Conservation (phyloP, 2,888 invertebrate species). For the Andrena marginata region DNA sequence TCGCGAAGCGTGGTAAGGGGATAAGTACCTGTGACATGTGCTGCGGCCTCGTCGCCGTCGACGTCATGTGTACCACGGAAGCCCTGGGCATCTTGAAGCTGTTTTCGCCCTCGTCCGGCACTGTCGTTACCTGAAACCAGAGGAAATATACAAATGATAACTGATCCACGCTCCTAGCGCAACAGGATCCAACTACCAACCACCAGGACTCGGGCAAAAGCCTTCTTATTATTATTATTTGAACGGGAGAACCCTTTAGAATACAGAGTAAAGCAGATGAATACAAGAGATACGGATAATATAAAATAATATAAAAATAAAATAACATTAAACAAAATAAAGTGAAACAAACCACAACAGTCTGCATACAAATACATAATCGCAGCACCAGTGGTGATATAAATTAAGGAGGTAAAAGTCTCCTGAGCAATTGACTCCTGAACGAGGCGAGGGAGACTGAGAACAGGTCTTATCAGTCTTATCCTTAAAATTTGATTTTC, state of each 20-base stretch:
- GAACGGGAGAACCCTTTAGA: too few relatives aligned
- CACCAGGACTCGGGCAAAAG: background rate
- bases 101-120: constrained; percentile 82
- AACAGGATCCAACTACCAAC: background rate
- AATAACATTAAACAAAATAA: too few relatives aligned
- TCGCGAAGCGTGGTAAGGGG: background rate
- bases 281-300: too few relatives aligned
- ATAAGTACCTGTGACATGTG: constrained; percentile 83
- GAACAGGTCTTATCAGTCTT: background rate
- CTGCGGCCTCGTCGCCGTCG: constrained; percentile 83
- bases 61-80: constrained; percentile 84
- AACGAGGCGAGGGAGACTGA: too few relatives aligned
- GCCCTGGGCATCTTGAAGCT: constrained; percentile 83
- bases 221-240: background rate
- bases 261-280: too few relatives aligned
- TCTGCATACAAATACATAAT: too few relatives aligned
- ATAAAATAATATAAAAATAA: too few relatives aligned
- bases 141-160: constrained; percentile 8
- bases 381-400: too few relatives aligned
- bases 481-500: constrained; percentile 41
- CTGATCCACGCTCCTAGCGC: background rate
- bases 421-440: too few relatives aligned
- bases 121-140: constrained; percentile 82
- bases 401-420: too few relatives aligned
- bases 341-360: too few relatives aligned